Evolutionary conservation across 2,797 vertebrate genomes (phyloP), one percentile per base, ranked within the genome.

Genomic region (Girardinus metallicus): DNA sequence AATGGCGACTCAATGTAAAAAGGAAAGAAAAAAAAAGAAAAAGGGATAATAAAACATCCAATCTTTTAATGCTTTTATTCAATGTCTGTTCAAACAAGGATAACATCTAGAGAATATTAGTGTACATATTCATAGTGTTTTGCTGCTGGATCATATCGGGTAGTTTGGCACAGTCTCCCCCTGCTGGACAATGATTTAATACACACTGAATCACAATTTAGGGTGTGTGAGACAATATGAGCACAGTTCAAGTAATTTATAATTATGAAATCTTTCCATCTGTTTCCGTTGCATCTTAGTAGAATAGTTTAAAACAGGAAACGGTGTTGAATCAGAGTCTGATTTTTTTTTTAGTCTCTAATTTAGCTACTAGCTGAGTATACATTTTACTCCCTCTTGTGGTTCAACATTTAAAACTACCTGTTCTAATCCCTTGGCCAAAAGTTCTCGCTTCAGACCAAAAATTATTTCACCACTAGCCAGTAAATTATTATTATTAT

Each of bases 181-280:
- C 66, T 70, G 66, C 66, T 43, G 66, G 66, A 70, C 66, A 6
- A n/a, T n/a, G 39, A 41, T 26, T 68, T 41, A 41, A 57, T 57
- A 43, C 23, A n/a, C 39, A 70, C 66, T 26, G 11, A 43, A 43
- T n/a, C 64, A 66, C 64, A 41, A 23, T n/a, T 55, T n/a, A 23
- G 21, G 49, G 49, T 26, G 21, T 51, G 26, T 29, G 23, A 68
- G 23, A 23, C 39, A 39, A 66, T 15, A 66, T 68, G 9, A 70
- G 6, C 39, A 43, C 11, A 43, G 66, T 43, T 70, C 11, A 5
- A 70, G 43, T 13, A 1, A 70, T 15, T n/a, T 43, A 15, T 2
- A 26, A n/a, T 43, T 70, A 43, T 68, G 5, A 16, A 70, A 6
- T 26, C 1, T 70, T 12, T 70, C 11, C 36, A 41, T 26, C 39